These are phyloP conservation scores for Drosophila stalkeri DNA, from an alignment of 2,888 invertebrate genomes.

Conservation along the genomic window DNA sequence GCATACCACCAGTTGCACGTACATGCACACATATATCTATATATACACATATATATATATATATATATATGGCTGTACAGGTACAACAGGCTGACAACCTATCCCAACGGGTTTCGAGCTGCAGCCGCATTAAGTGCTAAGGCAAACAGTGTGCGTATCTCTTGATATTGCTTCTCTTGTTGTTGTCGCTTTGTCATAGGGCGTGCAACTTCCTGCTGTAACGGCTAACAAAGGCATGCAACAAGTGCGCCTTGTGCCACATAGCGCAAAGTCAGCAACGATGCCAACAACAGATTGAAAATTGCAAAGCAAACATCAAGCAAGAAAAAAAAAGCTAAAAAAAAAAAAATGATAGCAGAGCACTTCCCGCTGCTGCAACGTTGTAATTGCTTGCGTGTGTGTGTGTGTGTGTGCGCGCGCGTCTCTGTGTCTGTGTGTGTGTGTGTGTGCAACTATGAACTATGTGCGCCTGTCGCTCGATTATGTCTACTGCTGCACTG, in stretches of 20 bases:
- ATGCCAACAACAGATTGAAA: conserved; percentile 44
- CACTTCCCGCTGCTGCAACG: conserved; percentile 31
- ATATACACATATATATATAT: neutral
- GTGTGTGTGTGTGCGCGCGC: neutral
- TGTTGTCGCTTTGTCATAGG: conserved; percentile 50
- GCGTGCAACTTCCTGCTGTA: conserved; percentile 57
- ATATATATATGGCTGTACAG: conserved; percentile 1
- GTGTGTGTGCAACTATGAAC: conserved; percentile 27
- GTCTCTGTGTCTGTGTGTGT: conserved; percentile 18
- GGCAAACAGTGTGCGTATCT: conserved; percentile 29
- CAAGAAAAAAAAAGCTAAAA: neutral
- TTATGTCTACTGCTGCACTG: conserved; percentile 37
- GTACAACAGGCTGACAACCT: conserved; percentile 61
- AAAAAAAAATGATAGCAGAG: conserved; percentile 31
- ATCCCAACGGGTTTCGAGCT: conserved; percentile 76
- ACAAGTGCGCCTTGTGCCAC: conserved; percentile 72
- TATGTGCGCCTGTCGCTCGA: conserved; percentile 41
- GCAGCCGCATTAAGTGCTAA: conserved; percentile 44
- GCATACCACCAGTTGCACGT: conserved; percentile 18
- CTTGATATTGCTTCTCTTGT: conserved; percentile 8
- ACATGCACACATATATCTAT: too few species aligned
- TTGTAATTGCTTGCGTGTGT: conserved; percentile 1
- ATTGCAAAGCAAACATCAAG: conserved; percentile 39
- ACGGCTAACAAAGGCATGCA: conserved; percentile 54
- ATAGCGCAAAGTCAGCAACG: conserved; percentile 27